Evolutionary conservation across 30 jellyfish, hydroid and myxozoan genomes (phyloP).

Genomic region (Aurelia sp.): DNA sequence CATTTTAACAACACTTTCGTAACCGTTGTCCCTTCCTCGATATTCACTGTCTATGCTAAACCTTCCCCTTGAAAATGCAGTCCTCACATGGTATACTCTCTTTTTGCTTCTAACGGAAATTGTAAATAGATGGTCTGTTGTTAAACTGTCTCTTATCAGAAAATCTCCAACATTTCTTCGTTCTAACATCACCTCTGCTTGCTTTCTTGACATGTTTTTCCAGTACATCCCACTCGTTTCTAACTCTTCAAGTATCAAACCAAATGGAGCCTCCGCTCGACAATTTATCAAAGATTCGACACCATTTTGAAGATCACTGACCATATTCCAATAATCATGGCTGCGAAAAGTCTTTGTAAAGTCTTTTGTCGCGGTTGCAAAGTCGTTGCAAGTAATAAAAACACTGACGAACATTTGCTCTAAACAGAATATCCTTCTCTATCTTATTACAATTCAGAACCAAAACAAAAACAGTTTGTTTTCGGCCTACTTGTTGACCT

Average conservation of each 20-base stretch:
- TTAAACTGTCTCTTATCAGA: conserved; percentile 49
- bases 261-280: too few relatives aligned
- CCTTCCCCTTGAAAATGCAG: conserved; percentile 23
- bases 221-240: conserved; percentile 61
- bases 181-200: conserved; percentile 30
- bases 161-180: conserved; percentile 29
- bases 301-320: too few relatives aligned
- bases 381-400: too few relatives aligned
- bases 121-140: conserved; percentile 11
- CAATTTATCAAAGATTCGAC: too few relatives aligned
- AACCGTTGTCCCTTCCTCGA: conserved; percentile 16
- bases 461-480: too few relatives aligned
- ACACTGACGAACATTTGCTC: too few relatives aligned
- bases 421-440: too few relatives aligned
- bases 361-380: too few relatives aligned
- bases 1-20: conserved; percentile 20
- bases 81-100: conserved; percentile 35
- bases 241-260: neutral
- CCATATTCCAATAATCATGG: too few relatives aligned
- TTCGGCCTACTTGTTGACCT: too few relatives aligned
- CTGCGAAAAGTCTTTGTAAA: too few relatives aligned
- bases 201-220: conserved; percentile 24
- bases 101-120: conserved; percentile 30
- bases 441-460: too few relatives aligned
- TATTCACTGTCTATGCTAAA: conserved; percentile 52